Evolutionary conservation across 2,888 invertebrate species (phyloP).

Genomic region (Melikaiella ostensackeni): DNA sequence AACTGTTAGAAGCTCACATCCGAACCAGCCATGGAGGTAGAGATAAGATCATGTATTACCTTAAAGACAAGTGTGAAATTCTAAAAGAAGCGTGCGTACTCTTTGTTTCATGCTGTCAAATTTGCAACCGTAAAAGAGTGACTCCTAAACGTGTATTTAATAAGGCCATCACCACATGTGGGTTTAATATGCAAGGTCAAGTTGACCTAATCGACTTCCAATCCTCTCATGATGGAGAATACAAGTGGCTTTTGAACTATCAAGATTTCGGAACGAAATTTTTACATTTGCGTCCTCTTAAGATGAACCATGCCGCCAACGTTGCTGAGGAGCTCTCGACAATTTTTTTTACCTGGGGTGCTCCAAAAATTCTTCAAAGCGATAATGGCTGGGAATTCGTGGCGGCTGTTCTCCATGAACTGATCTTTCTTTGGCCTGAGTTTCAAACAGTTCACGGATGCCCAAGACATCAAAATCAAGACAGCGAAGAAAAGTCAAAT

Average conservation of each 20-base stretch:
- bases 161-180: slow-evolving; percentile 17
- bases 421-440: too few relatives aligned
- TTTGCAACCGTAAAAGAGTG: slow-evolving; percentile 50
- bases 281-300: slow-evolving; percentile 64
- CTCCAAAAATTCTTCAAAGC: slow-evolving; percentile 53
- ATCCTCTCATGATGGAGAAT: slow-evolving; percentile 64
- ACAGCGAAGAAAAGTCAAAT: slow-evolving; percentile 8
- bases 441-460: too few relatives aligned
- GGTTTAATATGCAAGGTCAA: slow-evolving; percentile 65
- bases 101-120: slow-evolving; percentile 48
- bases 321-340: slow-evolving; percentile 60
- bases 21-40: slow-evolving; percentile 51
- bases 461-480: too few relatives aligned
- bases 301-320: slow-evolving; percentile 61
- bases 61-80: slow-evolving; percentile 48
- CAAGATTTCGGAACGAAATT: slow-evolving; percentile 71
- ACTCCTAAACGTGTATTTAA: neutral
- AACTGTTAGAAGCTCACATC: slow-evolving; percentile 43
- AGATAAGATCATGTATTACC: slow-evolving; percentile 52
- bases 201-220: slow-evolving; percentile 67
- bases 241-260: slow-evolving; percentile 69
- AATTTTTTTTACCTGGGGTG: slow-evolving; percentile 51
- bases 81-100: slow-evolving; percentile 42
- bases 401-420: slow-evolving; percentile 56
- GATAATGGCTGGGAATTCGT: slow-evolving; percentile 62